Conservation (phyloP, 2,797 vertebrate species). For the Melanotaenia maccullochi region DNA sequence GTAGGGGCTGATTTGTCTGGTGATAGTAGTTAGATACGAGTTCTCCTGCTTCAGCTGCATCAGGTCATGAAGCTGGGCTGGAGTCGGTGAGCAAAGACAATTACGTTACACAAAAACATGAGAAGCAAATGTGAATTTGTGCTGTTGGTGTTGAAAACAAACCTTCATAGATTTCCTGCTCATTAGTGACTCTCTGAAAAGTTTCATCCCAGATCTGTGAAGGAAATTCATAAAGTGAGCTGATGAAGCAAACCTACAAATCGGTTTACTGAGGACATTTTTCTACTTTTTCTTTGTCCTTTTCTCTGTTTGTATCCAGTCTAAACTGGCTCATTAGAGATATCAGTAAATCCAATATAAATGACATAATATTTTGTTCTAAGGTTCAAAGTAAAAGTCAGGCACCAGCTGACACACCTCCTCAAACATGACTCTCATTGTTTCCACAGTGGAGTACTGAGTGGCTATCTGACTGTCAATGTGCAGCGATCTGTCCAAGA, state of each 20-base stretch:
- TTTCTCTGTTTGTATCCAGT: slow-evolving; percentile 7
- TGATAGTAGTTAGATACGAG: slow-evolving; percentile 88
- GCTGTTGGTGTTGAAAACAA: slow-evolving; percentile 21
- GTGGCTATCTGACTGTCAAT: slow-evolving; percentile 87
- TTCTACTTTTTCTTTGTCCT: slow-evolving; percentile 16
- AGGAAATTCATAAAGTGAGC: slow-evolving; percentile 7
- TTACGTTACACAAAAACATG: neutral
- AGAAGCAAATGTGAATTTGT: neutral
- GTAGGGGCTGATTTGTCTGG: slow-evolving; percentile 92
- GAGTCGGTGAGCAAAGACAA: neutral
- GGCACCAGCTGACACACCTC: slow-evolving; percentile 81
- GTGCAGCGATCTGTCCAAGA: slow-evolving; percentile 88
- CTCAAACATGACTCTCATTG: slow-evolving; percentile 88
- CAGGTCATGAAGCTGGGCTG: slow-evolving; percentile 92
- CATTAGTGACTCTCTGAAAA: slow-evolving; percentile 90
- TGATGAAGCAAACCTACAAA: neutral
- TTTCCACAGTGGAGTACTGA: slow-evolving; percentile 86
- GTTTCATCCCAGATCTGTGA: slow-evolving; percentile 92
- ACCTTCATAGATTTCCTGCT: slow-evolving; percentile 98
- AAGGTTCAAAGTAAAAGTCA: slow-evolving; percentile 26
- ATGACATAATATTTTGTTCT: neutral
- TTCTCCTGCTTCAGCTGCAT: slow-evolving; percentile 94
- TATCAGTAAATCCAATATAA: slow-evolving; percentile 6
- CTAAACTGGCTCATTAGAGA: neutral
- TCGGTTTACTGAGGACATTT: neutral